Percentiles rank a stretch among this genome's conserved stretches.
Conservation (phyloP, 2,797 vertebrate species). For the Ambastaia sidthimunki region DNA sequence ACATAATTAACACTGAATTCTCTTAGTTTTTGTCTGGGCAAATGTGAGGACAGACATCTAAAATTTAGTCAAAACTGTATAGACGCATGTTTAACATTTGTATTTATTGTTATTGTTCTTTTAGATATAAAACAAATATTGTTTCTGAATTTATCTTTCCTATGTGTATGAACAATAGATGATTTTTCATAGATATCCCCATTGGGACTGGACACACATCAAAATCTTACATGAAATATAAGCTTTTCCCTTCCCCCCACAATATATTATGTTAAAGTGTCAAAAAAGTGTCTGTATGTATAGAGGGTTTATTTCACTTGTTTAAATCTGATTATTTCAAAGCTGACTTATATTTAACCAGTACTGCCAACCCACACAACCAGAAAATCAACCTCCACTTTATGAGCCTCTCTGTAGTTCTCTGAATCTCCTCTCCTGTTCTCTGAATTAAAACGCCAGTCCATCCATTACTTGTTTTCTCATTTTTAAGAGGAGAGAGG, state of each 20-base stretch:
- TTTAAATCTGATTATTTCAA: conserved; percentile 54
- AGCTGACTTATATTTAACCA: conserved; percentile 32
- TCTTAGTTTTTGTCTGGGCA: too few relatives aligned
- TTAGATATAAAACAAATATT: too few relatives aligned
- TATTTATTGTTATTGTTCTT: too few relatives aligned
- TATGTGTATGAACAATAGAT: conserved; percentile 12
- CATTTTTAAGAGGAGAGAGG: conserved; percentile 49
- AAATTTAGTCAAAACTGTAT: too few relatives aligned
- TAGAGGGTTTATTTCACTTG: conserved; percentile 52
- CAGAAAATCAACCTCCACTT: not conserved
- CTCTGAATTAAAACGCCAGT: conserved; percentile 51
- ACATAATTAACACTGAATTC: too few relatives aligned
- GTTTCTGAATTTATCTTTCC: not conserved
- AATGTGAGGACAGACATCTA: too few relatives aligned
- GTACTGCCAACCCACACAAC: conserved; percentile 24
- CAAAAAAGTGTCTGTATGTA: conserved; percentile 13
- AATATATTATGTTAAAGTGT: conserved; percentile 46
- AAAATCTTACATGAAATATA: conserved; percentile 1
- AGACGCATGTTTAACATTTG: too few relatives aligned
- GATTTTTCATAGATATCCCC: conserved; percentile 16
- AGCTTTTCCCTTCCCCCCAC: not conserved
- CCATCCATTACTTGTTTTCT: conserved; percentile 61
- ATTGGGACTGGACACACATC: not conserved
- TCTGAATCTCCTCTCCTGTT: not conserved
- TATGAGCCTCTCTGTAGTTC: not conserved